Base-by-base conservation (phyloP, 2,113 vertebrate species). In the Sisor rabdophorus region DNA sequence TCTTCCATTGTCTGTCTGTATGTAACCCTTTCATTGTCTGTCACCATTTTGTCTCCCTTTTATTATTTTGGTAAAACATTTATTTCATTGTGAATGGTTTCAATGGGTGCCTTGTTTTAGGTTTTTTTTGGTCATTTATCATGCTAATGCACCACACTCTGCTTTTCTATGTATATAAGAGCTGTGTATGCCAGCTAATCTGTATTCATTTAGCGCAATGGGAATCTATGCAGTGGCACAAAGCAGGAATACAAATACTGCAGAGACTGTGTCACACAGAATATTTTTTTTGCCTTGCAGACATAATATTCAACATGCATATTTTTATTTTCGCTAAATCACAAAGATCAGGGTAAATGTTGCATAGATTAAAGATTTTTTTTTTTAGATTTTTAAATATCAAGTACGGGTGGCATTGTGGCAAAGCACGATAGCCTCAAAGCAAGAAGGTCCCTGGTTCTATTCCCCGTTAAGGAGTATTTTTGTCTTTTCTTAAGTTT, bases 141-240 rank as follows among this genome's bases (percentile, higher is more conserved):
- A 56, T 53, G 36, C 13, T 67, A 74, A 74, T 47, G 40, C 50
- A 56, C 40, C 44, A 53, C 64, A 58, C 47, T 40, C 22, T 50
- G 32, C 56, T 44, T 44, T 10, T 61, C 22, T 40, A 16, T 47
- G 30, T 40, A 52, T 63, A 26, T 47, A 17, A 8, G 40, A 48
- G 13, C 17, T 24, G 32, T 30, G 30, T 22, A 40, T 30, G 32
- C 17, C 53, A 24, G 47, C 36, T 54, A 17, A 47, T 56, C 32
- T 40, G 65, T 9, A 52, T 16, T 19, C 32, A 52, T 52, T 7
- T 47, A 17, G 20, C 19, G 17, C 26, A 36, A 20, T 28, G 36
- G 50, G 54, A 75, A 32, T 55, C 60, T 40, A 32, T 20, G 50
- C 50, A 44, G 36, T 75, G 73, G 40, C 61, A 55, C 50, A 64